These are phyloP conservation scores for Carduelis carduelis DNA, from an alignment of 2,797 vertebrate species.

Conservation along the genomic window DNA sequence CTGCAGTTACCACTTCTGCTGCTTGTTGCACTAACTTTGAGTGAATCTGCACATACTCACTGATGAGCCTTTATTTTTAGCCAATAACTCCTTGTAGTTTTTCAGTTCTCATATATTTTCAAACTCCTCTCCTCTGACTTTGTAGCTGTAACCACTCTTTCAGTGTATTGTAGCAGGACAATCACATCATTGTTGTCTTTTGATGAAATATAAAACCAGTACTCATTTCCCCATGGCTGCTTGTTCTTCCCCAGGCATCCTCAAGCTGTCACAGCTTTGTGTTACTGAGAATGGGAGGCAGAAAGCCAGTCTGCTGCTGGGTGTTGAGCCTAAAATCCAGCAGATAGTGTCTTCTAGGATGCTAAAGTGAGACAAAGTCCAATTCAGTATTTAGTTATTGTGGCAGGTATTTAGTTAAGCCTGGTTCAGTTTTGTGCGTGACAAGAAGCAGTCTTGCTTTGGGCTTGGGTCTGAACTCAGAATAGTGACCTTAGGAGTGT, in stretches of 20 bases:
- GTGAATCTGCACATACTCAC: neutral
- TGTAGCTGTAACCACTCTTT: neutral
- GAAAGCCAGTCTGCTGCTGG: neutral
- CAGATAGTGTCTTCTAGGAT: neutral
- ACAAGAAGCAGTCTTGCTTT: neutral
- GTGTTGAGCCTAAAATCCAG: neutral
- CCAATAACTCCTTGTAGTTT: neutral
- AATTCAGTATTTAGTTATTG: neutral
- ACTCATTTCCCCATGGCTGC: neutral
- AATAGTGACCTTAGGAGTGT: neutral
- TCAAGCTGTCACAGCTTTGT: neutral
- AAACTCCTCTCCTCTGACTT: neutral
- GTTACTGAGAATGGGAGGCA: neutral
- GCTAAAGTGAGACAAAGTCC: neutral
- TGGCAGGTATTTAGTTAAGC: neutral
- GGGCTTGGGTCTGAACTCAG: neutral
- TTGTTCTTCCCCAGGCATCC: neutral
- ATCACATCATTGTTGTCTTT: neutral
- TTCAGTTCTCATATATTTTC: neutral
- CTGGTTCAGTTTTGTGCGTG: neutral
- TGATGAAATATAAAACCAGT: neutral
- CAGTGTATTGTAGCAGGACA: neutral
- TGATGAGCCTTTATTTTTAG: neutral
- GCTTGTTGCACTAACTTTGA: neutral
- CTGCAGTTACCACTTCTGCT: neutral